These are phyloP conservation scores for Platichthys stellatus DNA, from an alignment of 2,113 vertebrate species.

Conservation along the genomic window DNA sequence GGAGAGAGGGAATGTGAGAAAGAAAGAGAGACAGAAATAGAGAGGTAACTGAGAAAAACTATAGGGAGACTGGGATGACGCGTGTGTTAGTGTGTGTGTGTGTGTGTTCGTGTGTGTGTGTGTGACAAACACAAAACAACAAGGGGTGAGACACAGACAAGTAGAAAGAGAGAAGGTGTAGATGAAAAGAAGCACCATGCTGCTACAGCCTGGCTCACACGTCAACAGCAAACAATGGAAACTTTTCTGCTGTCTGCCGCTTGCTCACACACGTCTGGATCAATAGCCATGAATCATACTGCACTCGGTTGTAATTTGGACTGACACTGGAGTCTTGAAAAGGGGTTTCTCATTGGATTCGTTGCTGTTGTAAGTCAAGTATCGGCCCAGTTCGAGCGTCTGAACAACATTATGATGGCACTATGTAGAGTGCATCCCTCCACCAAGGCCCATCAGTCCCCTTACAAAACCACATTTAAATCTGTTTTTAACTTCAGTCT, in stretches of 20 bases:
- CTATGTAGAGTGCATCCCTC: too few species aligned
- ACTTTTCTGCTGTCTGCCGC: not conserved
- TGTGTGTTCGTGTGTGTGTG: not conserved
- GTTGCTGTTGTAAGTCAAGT: not conserved
- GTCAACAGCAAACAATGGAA: conserved; percentile 28
- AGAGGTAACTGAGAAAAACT: not conserved
- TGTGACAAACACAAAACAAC: conserved; percentile 24
- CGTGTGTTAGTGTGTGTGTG: too few species aligned
- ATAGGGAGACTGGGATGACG: not conserved
- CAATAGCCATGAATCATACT: conserved; percentile 21
- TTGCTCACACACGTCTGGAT: conserved; percentile 28
- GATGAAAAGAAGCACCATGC: conserved; percentile 39
- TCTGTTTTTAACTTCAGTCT: too few species aligned
- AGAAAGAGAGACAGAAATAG: not conserved
- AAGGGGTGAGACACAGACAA: not conserved
- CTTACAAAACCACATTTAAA: too few species aligned
- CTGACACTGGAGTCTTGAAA: not conserved
- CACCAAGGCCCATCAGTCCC: too few species aligned
- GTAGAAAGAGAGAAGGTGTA: conserved; percentile 7
- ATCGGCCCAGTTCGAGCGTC: too few species aligned
- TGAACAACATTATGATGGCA: too few species aligned
- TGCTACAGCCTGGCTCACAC: conserved; percentile 41
- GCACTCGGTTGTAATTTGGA: conserved; percentile 2
- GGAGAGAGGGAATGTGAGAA: conserved; percentile 6
- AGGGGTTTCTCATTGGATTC: not conserved